Base-by-base conservation (phyloP, 2,113 vertebrate species). In the Daubentonia madagascariensis region DNA sequence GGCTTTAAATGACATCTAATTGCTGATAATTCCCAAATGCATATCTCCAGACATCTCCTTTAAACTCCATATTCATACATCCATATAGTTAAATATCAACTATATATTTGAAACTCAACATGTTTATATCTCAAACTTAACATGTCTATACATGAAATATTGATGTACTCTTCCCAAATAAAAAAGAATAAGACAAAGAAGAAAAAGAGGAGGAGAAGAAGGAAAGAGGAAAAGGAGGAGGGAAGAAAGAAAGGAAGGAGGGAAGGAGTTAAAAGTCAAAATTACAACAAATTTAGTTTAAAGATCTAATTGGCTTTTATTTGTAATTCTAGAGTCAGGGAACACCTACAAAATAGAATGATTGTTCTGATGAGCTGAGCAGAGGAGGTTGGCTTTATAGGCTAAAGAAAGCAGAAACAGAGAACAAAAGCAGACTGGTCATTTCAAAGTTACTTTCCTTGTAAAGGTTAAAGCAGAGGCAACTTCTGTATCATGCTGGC, bases 81-180 rank as follows among this genome's bases (percentile, higher is more conserved):
- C n/a, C 43, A 30, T 52, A 63, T 6, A 88, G 25, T 68, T 96
- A 59, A 75, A 85, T 63, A 59, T 89, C 28, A 76, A 85, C 37
- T 75, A 43, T 57, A 54, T 57, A 20, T 32, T 85, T 89, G 57
- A 93, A 97, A 75, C 13, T 68, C 81, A 89, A 45, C 37, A 95
- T 68, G 67, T 94, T 52, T 92, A 52, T 32, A 94, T 57, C 89
- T 88, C 57, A 93, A 97, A 73, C 16, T 68, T 85, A 91, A 43
- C 50, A 95, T 67, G 73, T 94, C 61, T 89, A 54, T 28, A 94
- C 86, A 92, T 85, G 40, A 97, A 94, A 87, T 43, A 89, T 18
- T 63, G 68, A 81, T 43, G 1, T 81, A 61, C 13, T 81, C 63
- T 65, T 89, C 70, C 18, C 14, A 91, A 73, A 85, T 35, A 8